Evolutionary conservation across 2,888 invertebrate species (phyloP).

Genomic region (Leucophenga montana): DNA sequence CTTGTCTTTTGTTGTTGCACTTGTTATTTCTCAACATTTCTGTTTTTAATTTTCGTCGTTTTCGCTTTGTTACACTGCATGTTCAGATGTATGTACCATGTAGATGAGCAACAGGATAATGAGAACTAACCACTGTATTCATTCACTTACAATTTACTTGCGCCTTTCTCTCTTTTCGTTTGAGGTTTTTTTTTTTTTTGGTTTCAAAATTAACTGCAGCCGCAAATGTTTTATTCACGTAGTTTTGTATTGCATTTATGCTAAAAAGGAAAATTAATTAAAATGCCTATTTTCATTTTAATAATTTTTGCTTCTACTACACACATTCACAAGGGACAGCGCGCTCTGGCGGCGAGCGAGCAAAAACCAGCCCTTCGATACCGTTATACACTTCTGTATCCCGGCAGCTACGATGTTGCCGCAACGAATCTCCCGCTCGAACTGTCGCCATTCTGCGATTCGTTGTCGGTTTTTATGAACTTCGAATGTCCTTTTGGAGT

Average conservation of each 20-base stretch:
- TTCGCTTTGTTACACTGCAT: neutral
- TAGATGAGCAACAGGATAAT: slow-evolving; percentile 21
- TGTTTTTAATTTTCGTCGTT: neutral
- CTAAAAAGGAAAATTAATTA: neutral
- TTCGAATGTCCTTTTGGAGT: slow-evolving; percentile 15
- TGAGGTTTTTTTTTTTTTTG: neutral
- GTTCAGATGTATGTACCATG: neutral
- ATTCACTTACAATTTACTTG: neutral
- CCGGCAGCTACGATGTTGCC: slow-evolving; percentile 9
- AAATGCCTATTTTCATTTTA: neutral
- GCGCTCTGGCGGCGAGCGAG: slow-evolving; percentile 6
- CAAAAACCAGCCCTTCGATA: neutral
- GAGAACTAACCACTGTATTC: neutral
- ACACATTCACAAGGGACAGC: neutral
- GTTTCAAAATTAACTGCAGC: neutral
- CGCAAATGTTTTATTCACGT: too few species aligned
- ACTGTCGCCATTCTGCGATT: slow-evolving; percentile 11
- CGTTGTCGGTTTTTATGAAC: slow-evolving; percentile 16
- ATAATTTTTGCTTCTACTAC: neutral
- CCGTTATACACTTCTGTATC: neutral
- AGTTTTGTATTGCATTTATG: neutral
- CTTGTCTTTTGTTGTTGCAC: slow-evolving; percentile 2
- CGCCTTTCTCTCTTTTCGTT: neutral
- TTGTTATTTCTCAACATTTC: too few species aligned
- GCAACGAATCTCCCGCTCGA: slow-evolving; percentile 20